phyloP scores from a whole-genome alignment of 1,140 invertebrate species.

The Pseudoatta argentina region DNA sequence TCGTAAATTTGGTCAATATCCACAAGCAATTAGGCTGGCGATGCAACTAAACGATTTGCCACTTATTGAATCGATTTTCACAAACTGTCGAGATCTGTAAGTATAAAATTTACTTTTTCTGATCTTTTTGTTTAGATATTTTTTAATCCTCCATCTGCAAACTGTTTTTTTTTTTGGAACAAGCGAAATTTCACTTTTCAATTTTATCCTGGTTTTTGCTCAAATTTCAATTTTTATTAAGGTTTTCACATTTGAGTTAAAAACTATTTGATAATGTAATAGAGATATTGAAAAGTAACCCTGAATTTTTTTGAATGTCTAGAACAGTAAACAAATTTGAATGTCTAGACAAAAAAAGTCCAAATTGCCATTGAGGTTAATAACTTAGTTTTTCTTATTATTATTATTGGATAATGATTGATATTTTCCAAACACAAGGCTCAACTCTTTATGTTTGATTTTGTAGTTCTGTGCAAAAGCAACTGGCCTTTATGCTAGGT shows the following conservation, averaged over 20 bases:
- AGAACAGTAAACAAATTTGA: too few relatives aligned
- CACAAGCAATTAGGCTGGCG: slow-evolving; percentile 97
- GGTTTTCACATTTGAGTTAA: too few relatives aligned
- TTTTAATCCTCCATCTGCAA: too few relatives aligned
- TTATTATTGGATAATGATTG: neutral
- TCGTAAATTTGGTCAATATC: slow-evolving; percentile 96
- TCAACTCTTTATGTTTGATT: slow-evolving; percentile 66
- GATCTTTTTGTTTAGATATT: too few relatives aligned
- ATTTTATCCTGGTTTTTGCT: too few relatives aligned
- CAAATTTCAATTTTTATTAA: too few relatives aligned
- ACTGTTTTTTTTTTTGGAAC: too few relatives aligned
- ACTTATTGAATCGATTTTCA: slow-evolving; percentile 95
- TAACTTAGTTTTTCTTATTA: neutral
- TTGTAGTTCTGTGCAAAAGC: slow-evolving; percentile 94
- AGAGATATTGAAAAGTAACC: too few relatives aligned
- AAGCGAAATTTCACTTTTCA: too few relatives aligned
- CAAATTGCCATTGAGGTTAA: neutral
- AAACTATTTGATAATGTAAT: too few relatives aligned
- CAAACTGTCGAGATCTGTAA: slow-evolving; percentile 94
- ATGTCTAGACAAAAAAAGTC: too few relatives aligned
- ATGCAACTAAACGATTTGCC: slow-evolving; percentile 97
- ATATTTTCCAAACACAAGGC: neutral
- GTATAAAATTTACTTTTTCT: slow-evolving; percentile 80
- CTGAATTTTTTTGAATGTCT: too few relatives aligned
- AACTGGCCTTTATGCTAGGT: slow-evolving; percentile 98